These are phyloP conservation scores for Chirona hameri DNA, from an alignment of 2,888 invertebrate species.

Conservation along the genomic window DNA sequence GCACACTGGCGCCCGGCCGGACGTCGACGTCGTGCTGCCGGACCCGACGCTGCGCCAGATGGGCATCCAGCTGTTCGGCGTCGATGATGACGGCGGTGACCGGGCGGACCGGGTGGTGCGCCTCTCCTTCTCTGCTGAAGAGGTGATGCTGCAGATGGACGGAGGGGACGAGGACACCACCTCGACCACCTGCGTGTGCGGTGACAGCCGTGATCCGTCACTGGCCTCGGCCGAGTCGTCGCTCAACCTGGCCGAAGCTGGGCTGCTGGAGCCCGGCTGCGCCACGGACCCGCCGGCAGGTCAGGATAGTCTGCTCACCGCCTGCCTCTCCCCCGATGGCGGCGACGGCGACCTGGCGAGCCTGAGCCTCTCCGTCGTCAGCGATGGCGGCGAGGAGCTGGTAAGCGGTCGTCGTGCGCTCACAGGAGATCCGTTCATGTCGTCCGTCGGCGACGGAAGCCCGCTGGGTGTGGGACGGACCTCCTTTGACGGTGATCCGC, in stretches of 20 bases:
- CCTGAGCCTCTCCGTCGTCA: neutral
- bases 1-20: neutral
- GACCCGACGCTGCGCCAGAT: neutral
- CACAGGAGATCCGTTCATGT: too few species aligned
- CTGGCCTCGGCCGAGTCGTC: slow-evolving; percentile 6
- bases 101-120: neutral
- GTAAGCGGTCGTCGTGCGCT: neutral
- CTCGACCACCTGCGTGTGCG: neutral
- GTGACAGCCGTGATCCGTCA: neutral
- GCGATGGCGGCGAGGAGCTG: neutral
- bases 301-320: too few species aligned
- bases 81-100: neutral
- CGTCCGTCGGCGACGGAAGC: too few species aligned
- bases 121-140: neutral
- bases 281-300: neutral
- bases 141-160: neutral
- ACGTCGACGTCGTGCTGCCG: neutral
- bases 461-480: too few species aligned
- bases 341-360: neutral
- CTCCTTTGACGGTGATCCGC: too few species aligned
- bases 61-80: neutral
- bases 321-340: neutral
- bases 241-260: neutral
- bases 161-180: neutral
- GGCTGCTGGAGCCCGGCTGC: neutral